Percentiles rank a stretch among this genome's conserved stretches.
phyloP scores from a whole-genome alignment of 2,888 invertebrate genomes.

The Caradrina clavipalpis region DNA sequence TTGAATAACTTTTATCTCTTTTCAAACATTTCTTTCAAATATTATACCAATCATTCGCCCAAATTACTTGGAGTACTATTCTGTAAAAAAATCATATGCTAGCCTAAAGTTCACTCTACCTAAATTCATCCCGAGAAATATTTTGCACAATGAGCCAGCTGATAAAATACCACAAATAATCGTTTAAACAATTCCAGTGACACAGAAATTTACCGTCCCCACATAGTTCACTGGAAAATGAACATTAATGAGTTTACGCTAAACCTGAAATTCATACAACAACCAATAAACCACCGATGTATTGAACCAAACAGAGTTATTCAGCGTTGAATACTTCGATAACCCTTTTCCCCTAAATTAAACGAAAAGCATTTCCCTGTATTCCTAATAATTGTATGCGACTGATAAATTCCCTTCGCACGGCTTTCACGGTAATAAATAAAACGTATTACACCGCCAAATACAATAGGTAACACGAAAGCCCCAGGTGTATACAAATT shows the following conservation, averaged over 20 bases:
- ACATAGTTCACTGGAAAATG: neutral
- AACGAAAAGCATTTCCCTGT: conserved; percentile 19
- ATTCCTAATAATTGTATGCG: conserved; percentile 40
- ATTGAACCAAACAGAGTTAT: conserved; percentile 15
- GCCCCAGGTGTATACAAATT: conserved; percentile 44
- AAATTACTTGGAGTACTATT: no score
- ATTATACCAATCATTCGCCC: no score
- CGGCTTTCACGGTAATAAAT: conserved; percentile 43
- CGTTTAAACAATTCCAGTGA: neutral
- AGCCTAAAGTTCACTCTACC: no score
- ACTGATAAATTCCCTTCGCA: conserved; percentile 26
- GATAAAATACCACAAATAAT: conserved; percentile 1
- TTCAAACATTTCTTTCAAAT: no score
- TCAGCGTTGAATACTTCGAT: conserved; percentile 9
- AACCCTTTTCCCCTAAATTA: neutral
- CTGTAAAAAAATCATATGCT: no score
- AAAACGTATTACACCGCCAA: conserved; percentile 51
- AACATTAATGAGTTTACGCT: neutral
- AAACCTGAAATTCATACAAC: conserved; percentile 14
- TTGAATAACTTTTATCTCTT: no score
- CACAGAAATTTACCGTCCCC: conserved; percentile 3
- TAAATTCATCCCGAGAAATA: no score
- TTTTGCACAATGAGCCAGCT: neutral
- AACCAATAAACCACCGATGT: conserved; percentile 27
- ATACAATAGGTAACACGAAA: conserved; percentile 30